These are phyloP conservation scores for Poecilia gillii DNA, from an alignment of 2,797 vertebrate genomes.

Conservation along the genomic window DNA sequence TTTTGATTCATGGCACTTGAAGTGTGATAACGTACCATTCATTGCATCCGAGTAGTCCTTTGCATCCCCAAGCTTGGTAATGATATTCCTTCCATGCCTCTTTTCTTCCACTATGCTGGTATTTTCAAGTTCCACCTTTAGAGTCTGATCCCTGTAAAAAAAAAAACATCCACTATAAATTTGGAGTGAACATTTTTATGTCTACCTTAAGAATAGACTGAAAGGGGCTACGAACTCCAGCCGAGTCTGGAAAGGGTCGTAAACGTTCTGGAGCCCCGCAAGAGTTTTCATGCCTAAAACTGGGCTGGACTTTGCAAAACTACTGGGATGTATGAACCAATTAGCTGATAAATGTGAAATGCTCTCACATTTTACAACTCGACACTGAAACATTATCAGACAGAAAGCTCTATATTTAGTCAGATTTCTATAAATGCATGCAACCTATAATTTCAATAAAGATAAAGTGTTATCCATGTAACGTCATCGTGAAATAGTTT, in stretches of 20 bases:
- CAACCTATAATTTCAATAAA: neutral
- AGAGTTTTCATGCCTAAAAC: neutral
- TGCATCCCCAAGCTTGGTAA: neutral
- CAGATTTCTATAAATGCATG: neutral
- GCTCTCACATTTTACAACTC: neutral
- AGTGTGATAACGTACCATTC: neutral
- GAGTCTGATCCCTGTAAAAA: neutral
- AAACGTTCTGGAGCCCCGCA: neutral
- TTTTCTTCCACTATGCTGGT: neutral
- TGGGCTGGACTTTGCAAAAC: neutral
- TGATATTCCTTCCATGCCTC: neutral
- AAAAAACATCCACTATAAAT: neutral
- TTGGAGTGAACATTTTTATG: neutral
- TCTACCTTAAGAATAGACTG: neutral
- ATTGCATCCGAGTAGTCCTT: neutral
- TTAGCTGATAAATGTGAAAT: neutral
- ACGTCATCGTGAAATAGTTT: neutral
- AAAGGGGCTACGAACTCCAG: neutral
- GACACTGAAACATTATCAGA: neutral
- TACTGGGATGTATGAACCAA: neutral
- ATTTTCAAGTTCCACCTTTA: neutral
- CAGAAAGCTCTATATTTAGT: neutral
- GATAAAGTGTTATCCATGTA: neutral
- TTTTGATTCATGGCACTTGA: neutral
- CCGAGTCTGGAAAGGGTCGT: neutral